Conservation (phyloP, 2,113 vertebrate genomes). For the Camelus bactrianus region DNA sequence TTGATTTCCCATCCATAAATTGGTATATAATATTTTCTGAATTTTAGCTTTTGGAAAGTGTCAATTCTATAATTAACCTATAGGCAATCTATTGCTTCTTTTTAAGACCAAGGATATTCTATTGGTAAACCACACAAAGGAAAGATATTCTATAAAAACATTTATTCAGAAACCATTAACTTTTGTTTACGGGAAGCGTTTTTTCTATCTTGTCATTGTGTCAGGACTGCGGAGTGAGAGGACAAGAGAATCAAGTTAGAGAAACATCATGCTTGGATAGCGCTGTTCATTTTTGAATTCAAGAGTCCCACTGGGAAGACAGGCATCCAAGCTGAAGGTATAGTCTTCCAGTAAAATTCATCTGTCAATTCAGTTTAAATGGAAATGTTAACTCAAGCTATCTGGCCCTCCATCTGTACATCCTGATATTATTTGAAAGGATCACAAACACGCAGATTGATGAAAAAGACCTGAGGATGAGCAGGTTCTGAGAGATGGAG, state of each 20-base stretch:
- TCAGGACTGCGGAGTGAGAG: neutral
- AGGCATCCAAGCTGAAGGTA: neutral
- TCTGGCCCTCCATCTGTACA: neutral
- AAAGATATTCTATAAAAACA: neutral
- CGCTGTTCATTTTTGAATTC: neutral
- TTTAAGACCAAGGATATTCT: neutral
- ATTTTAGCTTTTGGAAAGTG: constrained; percentile 32
- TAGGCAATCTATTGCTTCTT: neutral
- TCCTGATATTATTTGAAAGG: neutral
- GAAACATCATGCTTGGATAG: neutral
- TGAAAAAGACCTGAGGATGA: neutral
- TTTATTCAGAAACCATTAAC: neutral
- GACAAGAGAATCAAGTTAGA: neutral
- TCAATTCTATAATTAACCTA: neutral
- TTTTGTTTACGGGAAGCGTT: neutral
- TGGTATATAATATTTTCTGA: neutral
- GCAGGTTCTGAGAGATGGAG: neutral
- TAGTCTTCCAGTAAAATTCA: neutral
- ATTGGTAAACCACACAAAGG: neutral
- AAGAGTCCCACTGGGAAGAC: neutral
- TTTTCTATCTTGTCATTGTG: neutral
- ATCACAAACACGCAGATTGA: neutral
- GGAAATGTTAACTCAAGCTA: neutral
- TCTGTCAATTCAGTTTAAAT: neutral
- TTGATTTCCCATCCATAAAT: neutral